Percentiles rank a stretch among this genome's conserved stretches.
phyloP scores from a whole-genome alignment of 2,113 vertebrate species.

The Lasiurus cinereus region DNA sequence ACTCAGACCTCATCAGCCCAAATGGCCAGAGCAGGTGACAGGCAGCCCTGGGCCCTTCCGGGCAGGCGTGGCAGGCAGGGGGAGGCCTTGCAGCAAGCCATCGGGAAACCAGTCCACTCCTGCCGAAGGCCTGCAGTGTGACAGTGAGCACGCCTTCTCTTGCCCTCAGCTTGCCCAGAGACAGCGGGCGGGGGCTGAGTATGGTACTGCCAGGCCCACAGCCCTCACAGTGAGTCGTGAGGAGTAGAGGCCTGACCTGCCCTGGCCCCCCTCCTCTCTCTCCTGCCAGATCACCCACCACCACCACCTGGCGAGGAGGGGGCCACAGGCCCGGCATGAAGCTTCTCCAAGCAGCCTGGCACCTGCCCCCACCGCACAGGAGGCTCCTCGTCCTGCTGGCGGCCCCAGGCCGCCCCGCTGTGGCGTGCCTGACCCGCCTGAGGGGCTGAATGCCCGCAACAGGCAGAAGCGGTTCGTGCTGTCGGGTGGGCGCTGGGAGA shows the following conservation, averaged over 20 bases:
- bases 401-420: constrained; percentile 90
- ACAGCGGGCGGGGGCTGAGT: neutral
- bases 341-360: constrained; percentile 45
- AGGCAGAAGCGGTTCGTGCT: constrained; percentile 93
- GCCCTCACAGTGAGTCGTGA: neutral
- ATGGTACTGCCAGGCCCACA: neutral
- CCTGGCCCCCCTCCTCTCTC: neutral
- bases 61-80: neutral
- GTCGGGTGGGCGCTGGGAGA: constrained; percentile 93
- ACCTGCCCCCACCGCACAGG: constrained; percentile 55
- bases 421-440: constrained; percentile 90
- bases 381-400: rapidly evolving
- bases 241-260: neutral
- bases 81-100: neutral
- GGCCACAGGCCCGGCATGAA: neutral
- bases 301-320: constrained; percentile 23
- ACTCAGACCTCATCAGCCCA: neutral
- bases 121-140: neutral
- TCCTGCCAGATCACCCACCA: constrained; percentile 47
- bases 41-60: neutral
- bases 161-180: neutral
- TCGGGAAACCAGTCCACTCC: neutral
- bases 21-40: neutral
- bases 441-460: constrained; percentile 78
- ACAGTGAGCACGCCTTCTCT: neutral